These are phyloP conservation scores for Bradypodion ventrale DNA, from an alignment of 2,797 vertebrate species.

Conservation along the genomic window DNA sequence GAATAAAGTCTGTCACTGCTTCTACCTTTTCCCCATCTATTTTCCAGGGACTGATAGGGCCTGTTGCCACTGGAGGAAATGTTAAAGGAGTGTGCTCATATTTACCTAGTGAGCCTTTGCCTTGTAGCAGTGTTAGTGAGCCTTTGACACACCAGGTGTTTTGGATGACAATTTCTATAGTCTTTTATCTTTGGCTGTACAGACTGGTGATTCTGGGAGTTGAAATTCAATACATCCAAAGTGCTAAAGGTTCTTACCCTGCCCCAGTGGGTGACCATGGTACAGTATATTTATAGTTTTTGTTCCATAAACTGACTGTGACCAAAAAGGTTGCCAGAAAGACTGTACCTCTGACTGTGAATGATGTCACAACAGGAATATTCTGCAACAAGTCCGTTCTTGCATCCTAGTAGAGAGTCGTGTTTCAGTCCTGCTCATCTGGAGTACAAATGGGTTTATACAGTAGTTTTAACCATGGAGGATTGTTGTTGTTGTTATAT, in stretches of 20 bases:
- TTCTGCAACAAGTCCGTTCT: not conserved
- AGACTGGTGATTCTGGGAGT: not conserved
- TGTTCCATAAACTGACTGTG: not conserved
- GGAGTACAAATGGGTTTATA: not conserved
- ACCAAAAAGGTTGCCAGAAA: not conserved
- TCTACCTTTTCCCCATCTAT: no score
- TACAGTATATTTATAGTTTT: not conserved
- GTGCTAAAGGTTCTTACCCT: no score
- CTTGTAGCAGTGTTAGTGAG: no score
- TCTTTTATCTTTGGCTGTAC: no score
- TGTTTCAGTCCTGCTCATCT: not conserved
- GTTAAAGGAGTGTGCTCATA: no score
- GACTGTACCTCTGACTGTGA: not conserved
- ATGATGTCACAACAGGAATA: not conserved
- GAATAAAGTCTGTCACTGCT: no score
- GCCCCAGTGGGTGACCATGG: no score
- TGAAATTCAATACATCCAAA: not conserved
- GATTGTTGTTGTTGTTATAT: no score
- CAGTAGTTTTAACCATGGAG: not conserved
- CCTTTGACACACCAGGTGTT: not conserved
- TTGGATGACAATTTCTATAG: not conserved
- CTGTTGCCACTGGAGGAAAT: not conserved
- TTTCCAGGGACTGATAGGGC: no score
- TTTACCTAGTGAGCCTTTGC: no score
- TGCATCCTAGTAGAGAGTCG: not conserved